Percentiles rank a stretch among this genome's conserved stretches.
Conservation (phyloP, 2,113 vertebrate genomes). For the Hemiprocne comata region DNA sequence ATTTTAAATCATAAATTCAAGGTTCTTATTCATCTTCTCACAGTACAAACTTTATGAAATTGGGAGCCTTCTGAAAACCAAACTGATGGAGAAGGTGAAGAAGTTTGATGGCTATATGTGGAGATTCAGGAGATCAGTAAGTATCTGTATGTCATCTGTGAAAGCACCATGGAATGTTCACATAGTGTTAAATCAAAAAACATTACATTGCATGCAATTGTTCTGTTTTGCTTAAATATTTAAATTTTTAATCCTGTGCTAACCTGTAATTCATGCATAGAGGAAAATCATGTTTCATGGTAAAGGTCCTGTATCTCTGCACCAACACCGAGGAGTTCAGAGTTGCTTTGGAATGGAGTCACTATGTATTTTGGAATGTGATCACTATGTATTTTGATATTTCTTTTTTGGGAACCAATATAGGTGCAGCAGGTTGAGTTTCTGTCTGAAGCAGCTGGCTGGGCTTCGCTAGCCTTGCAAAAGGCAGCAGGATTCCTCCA, state of each 20-base stretch:
- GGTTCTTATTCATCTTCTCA: background rate
- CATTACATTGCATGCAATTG: background rate
- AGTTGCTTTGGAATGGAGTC: background rate
- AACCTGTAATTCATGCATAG: background rate
- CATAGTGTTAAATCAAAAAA: background rate
- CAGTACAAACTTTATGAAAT: constrained; percentile 75
- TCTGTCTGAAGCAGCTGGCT: constrained; percentile 66
- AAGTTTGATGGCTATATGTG: constrained; percentile 65
- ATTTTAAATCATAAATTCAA: background rate
- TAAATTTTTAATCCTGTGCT: background rate
- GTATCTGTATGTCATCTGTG: background rate
- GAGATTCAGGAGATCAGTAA: constrained; percentile 45
- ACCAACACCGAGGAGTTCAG: background rate
- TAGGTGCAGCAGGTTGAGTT: constrained; percentile 73
- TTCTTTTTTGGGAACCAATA: background rate
- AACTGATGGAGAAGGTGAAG: constrained; percentile 73
- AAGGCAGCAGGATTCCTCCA: constrained; percentile 60
- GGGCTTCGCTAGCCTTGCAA: constrained; percentile 54
- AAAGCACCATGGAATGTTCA: background rate
- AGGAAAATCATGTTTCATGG: background rate
- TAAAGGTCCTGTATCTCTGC: background rate
- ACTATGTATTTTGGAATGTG: background rate
- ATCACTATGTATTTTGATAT: background rate
- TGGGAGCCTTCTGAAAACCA: constrained; percentile 65
- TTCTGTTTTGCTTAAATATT: background rate